These are phyloP conservation scores for Tragulus kanchil DNA, from an alignment of 2,113 vertebrate species.

Conservation along the genomic window DNA sequence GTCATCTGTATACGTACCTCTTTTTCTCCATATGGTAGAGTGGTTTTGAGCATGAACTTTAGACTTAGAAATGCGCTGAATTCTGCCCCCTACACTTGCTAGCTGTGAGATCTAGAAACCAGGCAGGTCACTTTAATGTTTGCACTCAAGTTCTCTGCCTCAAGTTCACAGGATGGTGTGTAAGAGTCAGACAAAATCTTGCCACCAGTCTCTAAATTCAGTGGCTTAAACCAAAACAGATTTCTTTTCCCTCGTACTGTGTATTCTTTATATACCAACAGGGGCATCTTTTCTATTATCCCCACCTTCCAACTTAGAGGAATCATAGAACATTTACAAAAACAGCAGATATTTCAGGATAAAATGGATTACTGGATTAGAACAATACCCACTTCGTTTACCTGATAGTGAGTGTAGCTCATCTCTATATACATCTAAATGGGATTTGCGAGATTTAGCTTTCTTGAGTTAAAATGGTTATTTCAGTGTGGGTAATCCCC, in stretches of 20 bases:
- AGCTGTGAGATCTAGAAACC: not conserved
- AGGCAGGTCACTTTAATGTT: not conserved
- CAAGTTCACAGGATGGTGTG: fast-evolving
- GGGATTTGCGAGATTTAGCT: not conserved
- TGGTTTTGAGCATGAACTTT: not conserved
- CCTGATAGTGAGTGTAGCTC: not conserved
- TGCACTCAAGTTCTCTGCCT: too few relatives aligned
- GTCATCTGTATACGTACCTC: not conserved
- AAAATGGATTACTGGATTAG: not conserved
- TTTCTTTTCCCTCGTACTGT: not conserved
- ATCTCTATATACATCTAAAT: not conserved
- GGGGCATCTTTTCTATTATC: not conserved
- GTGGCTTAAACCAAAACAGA: not conserved
- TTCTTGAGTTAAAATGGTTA: not conserved
- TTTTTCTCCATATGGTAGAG: not conserved
- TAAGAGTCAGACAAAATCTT: not conserved
- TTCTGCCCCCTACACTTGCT: not conserved
- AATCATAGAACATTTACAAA: not conserved
- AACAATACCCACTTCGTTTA: not conserved
- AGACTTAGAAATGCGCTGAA: not conserved
- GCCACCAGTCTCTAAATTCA: not conserved
- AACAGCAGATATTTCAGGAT: not conserved
- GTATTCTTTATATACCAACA: not conserved
- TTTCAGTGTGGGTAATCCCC: not conserved
- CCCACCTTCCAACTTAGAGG: not conserved